Percentiles rank a stretch among this genome's conserved stretches.
Evolutionary conservation across 1,140 invertebrate genomes (phyloP).

Genomic region (Apolygus lucorum): DNA sequence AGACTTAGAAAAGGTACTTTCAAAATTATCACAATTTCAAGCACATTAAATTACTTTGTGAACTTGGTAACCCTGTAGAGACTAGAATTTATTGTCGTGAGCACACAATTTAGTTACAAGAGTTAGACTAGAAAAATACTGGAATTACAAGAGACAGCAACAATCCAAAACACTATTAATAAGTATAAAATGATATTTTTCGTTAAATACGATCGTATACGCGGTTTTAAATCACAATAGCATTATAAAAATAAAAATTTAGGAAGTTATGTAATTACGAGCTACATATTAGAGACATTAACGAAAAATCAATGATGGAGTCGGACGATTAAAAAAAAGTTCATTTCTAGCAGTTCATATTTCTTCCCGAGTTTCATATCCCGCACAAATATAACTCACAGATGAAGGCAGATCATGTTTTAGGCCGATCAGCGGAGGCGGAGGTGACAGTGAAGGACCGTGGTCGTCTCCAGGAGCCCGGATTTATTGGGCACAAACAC

Average conservation of each 20-base stretch:
- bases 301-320: no score
- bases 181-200: no score
- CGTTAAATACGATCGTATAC: no score
- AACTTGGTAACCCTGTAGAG: slow-evolving; percentile 17
- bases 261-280: neutral
- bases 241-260: slow-evolving; percentile 22
- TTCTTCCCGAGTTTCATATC: no score
- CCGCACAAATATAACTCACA: no score
- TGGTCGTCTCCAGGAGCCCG: neutral
- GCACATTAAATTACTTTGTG: neutral
- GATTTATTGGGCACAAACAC: slow-evolving; percentile 13
- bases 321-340: no score
- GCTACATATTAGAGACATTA: neutral
- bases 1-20: no score
- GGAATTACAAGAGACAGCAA: neutral
- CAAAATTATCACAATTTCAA: slow-evolving; percentile 1
- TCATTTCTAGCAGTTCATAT: no score
- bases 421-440: no score
- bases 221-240: slow-evolving; percentile 18
- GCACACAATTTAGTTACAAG: no score
- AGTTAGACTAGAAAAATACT: neutral
- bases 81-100: slow-evolving; percentile 24
- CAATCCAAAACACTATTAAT: no score
- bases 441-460: neutral
- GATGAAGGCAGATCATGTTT: no score